Percentiles rank a stretch among this genome's conserved stretches.
Conservation (phyloP, 2,888 invertebrate species). For the Lamproptera curius region DNA sequence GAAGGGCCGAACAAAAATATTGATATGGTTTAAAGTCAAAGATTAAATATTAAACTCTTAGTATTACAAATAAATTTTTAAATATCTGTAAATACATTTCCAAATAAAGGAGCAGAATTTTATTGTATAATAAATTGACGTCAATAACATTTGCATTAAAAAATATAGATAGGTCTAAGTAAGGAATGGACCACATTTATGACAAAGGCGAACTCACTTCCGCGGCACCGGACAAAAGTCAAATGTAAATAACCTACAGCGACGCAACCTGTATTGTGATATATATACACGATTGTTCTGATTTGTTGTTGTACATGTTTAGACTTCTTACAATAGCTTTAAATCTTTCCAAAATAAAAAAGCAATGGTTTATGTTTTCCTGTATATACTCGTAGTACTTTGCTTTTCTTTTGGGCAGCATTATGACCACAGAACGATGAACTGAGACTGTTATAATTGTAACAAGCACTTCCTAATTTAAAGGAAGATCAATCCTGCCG, state of each 20-base stretch:
- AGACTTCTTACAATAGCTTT: slow-evolving; percentile 30
- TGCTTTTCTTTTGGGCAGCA: slow-evolving; percentile 58
- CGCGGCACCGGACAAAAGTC: slow-evolving; percentile 67
- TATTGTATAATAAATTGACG: too few species aligned
- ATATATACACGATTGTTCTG: slow-evolving; percentile 42
- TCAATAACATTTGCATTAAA: too few species aligned
- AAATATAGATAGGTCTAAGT: too few species aligned
- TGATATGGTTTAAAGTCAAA: too few species aligned
- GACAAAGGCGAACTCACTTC: slow-evolving; percentile 66
- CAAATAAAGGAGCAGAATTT: too few species aligned
- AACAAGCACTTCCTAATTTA: slow-evolving; percentile 66
- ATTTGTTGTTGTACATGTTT: slow-evolving; percentile 39
- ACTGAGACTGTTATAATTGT: slow-evolving; percentile 53
- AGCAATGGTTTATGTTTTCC: slow-evolving; percentile 40
- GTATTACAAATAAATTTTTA: too few species aligned
- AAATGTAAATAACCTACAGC: slow-evolving; percentile 74
- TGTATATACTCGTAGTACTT: slow-evolving; percentile 19
- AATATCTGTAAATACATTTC: too few species aligned
- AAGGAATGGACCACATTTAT: slow-evolving; percentile 47
- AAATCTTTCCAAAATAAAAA: slow-evolving; percentile 25
- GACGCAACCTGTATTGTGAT: slow-evolving; percentile 47
- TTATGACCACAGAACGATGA: slow-evolving; percentile 53
- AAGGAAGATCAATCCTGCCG: slow-evolving; percentile 61
- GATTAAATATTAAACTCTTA: too few species aligned
- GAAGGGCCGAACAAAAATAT: neutral